Base-by-base conservation (phyloP, 2,113 vertebrate genomes). In the Caranx melampygus region DNA sequence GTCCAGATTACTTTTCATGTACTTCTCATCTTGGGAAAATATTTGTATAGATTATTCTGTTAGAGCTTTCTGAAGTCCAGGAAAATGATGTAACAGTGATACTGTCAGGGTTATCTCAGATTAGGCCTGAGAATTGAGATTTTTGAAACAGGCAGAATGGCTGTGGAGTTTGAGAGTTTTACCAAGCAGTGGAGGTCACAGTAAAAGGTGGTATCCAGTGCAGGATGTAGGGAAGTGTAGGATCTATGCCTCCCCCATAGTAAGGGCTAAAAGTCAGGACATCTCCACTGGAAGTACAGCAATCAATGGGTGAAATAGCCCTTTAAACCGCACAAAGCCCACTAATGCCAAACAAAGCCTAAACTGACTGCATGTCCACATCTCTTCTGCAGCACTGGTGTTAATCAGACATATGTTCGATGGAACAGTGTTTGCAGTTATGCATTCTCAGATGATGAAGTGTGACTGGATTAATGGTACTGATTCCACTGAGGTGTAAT, bases 401-500 rank as follows among this genome's bases (percentile, higher is more conserved):
- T 74, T 59, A 55, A 55, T 26, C 59, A 59, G 34, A 61, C 4
- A 66, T 49, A 49, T 44, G 11, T 60, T 70, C 26, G n/a, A 33
- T n/a, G 0, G 1, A n/a, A 47, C 35, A 63, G 65, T 37, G 58
- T 42, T 37, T 35, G 72, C 42, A 13, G 60, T 45, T 0, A 14
- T 64, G 35, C 60, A 75, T 65, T 79, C 58, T 49, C 70, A 18
- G 35, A 77, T 84, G 63, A 76, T 77, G 57, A 84, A 51, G 52
- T 79, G 70, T 55, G 55, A 47, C 62, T 21, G 51, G 71, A 83
- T 75, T 85, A 63, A 70, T 84, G 61, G 16, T n/a, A 26, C 61
- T 26, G 64, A 67, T 83, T 83, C 69, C 70, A 62, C 71, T 51
- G 62, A 81, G 82, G 69, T 60, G 78, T 60, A 67, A 52, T 72